phyloP scores from a whole-genome alignment of 35 echinoderm and acorn worm genomes.

The Apostichopus japonicus region DNA sequence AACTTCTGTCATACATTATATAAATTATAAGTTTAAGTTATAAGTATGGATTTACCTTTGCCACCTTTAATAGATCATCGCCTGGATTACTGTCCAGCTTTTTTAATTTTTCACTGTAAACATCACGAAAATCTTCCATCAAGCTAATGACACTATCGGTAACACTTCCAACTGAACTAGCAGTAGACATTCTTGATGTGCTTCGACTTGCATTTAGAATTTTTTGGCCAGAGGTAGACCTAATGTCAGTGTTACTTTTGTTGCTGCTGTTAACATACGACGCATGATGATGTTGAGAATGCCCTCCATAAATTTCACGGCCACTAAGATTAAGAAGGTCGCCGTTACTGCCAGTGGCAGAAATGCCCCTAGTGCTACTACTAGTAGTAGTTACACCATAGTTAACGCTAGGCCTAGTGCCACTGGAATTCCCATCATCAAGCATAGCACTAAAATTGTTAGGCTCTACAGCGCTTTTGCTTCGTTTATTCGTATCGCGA shows the following conservation, averaged over 20 bases:
- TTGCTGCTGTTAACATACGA: not conserved
- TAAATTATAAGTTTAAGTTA: no score
- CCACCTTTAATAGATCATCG: slow-evolving; percentile 38
- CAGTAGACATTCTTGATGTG: slow-evolving; percentile 31
- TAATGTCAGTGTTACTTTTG: not conserved
- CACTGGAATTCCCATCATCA: no score
- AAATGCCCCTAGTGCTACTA: no score
- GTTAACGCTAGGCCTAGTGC: no score
- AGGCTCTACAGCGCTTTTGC: no score
- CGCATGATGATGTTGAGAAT: not conserved
- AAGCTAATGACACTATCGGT: slow-evolving; percentile 62
- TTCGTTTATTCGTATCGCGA: no score
- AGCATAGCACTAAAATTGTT: no score
- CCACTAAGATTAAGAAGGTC: not conserved
- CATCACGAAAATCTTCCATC: slow-evolving; percentile 65
- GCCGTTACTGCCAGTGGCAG: no score
- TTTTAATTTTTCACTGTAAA: slow-evolving; percentile 58
- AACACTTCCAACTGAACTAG: slow-evolving; percentile 57
- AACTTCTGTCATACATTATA: no score
- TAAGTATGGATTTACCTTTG: not conserved
- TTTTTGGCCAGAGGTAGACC: not conserved
- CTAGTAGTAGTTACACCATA: no score
- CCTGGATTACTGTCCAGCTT: slow-evolving; percentile 23
- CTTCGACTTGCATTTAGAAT: not conserved
- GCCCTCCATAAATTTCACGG: not conserved